phyloP scores from a whole-genome alignment of 1,140 invertebrate genomes.

The Ptiloglossa arizonensis region DNA sequence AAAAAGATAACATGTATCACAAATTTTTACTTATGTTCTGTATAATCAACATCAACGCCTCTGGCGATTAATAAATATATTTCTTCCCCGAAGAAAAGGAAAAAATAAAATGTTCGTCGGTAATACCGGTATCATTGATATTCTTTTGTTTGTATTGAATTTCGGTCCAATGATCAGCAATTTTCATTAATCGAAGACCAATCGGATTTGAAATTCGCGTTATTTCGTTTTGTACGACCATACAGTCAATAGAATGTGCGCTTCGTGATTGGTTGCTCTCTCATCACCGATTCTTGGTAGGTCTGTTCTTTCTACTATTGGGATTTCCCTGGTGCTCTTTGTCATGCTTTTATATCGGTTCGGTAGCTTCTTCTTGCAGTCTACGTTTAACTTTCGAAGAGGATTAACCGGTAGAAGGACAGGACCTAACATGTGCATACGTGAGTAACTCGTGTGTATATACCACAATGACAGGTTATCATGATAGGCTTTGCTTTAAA shows the following conservation, averaged over 20 bases:
- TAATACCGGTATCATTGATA: background rate
- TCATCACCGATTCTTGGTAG: background rate
- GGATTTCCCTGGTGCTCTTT: background rate
- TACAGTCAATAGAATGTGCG: background rate
- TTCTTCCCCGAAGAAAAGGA: background rate
- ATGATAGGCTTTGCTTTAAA: background rate
- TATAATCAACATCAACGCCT: too few relatives aligned
- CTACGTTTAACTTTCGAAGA: conserved; percentile 18
- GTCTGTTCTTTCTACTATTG: background rate
- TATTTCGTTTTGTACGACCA: background rate
- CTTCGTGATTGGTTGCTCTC: conserved; percentile 12
- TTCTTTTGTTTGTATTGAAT: background rate
- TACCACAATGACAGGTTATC: background rate
- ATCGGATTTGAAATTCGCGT: conserved; percentile 1
- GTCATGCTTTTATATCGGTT: conserved; percentile 17
- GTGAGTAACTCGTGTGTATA: conserved; percentile 15
- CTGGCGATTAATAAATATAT: too few relatives aligned
- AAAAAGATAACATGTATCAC: too few relatives aligned
- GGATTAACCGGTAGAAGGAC: background rate
- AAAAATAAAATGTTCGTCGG: background rate
- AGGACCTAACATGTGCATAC: background rate
- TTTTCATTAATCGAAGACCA: background rate
- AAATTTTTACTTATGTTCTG: too few relatives aligned
- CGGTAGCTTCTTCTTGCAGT: background rate
- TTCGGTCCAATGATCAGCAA: background rate